Percentiles rank a stretch among this genome's conserved stretches.
Evolutionary conservation across 2,113 vertebrate species (phyloP).

Genomic region (Calidris pugnax): DNA sequence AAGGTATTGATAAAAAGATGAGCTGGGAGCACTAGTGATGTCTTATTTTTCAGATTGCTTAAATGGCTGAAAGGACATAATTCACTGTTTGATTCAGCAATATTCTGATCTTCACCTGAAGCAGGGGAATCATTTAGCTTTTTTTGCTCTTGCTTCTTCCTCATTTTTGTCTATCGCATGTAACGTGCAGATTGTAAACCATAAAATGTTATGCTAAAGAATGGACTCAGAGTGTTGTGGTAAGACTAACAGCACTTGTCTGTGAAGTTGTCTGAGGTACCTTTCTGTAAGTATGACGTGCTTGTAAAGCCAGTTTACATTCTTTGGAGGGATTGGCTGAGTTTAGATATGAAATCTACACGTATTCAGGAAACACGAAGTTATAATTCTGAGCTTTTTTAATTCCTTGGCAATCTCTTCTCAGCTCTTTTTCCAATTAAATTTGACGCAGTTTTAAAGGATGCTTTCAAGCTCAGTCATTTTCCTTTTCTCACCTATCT

Average conservation of each 20-base stretch:
- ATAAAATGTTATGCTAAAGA: background rate
- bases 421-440: background rate
- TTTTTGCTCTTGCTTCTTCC: background rate
- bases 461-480: background rate
- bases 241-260: background rate
- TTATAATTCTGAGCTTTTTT: background rate
- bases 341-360: background rate
- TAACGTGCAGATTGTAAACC: background rate
- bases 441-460: background rate
- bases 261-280: background rate
- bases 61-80: background rate
- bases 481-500: background rate
- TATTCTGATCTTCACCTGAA: background rate
- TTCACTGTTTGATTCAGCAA: background rate
- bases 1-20: background rate
- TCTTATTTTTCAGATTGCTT: background rate
- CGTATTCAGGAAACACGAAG: background rate
- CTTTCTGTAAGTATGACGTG: fast-evolving
- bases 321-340: background rate
- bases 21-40: fast-evolving
- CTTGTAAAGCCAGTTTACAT: background rate
- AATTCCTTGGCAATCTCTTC: background rate
- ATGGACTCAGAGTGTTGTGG: background rate
- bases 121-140: background rate
- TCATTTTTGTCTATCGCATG: fast-evolving